phyloP scores from a whole-genome alignment of 2,888 invertebrate genomes.

The Netelia inedita region DNA sequence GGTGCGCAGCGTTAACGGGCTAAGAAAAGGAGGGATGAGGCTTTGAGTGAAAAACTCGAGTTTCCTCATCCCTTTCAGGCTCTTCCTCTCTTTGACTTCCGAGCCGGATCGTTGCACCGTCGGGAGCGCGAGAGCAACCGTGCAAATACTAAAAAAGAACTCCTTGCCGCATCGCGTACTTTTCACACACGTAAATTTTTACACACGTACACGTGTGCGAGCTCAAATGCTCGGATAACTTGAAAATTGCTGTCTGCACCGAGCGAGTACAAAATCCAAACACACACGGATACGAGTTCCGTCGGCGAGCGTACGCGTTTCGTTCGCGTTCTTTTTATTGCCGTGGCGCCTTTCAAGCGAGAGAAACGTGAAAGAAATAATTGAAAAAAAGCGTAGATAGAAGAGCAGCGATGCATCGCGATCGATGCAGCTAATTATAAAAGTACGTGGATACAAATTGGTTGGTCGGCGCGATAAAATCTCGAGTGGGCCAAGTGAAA shows the following conservation, averaged over 20 bases:
- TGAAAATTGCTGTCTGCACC: neutral
- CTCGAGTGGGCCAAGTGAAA: neutral
- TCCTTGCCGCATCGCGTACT: constrained; percentile 11
- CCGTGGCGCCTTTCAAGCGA: neutral
- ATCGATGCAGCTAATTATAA: constrained; percentile 43
- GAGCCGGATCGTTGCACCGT: constrained; percentile 45
- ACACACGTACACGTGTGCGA: neutral
- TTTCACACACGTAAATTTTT: constrained; percentile 7
- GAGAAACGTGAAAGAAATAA: neutral
- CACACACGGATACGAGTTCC: neutral
- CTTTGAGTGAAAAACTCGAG: constrained; percentile 27
- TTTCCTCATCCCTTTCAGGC: neutral
- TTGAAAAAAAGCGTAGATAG: constrained; percentile 2
- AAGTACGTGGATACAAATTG: constrained; percentile 7
- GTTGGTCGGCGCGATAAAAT: neutral
- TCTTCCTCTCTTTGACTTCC: constrained; percentile 38
- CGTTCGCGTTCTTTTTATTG: constrained; percentile 8
- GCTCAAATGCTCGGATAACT: neutral
- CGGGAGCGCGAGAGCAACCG: constrained; percentile 28
- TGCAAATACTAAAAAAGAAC: constrained; percentile 9
- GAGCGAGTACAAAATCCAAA: neutral
- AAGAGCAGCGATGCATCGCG: neutral
- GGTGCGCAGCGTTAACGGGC: constrained; percentile 60
- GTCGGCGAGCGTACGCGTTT: constrained; percentile 18
- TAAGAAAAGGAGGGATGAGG: neutral